phyloP scores from a whole-genome alignment of 1,140 invertebrate species.

The Eciton burchellii region DNA sequence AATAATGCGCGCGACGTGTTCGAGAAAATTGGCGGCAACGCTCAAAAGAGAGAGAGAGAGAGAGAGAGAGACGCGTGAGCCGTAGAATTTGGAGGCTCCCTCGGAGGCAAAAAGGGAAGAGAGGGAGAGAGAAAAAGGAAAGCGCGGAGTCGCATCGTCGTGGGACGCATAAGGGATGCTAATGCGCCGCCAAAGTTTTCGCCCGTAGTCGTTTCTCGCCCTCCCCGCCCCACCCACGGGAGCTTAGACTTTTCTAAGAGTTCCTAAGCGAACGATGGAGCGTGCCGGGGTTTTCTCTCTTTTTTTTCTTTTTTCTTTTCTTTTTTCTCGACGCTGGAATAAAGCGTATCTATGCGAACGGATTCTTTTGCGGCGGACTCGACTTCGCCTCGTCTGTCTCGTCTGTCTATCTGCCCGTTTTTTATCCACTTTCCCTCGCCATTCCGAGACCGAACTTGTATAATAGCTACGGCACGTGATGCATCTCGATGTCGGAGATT shows the following conservation, averaged over 20 bases:
- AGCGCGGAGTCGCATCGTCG: constrained; percentile 39
- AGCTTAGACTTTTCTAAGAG: constrained; percentile 57
- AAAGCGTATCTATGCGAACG: constrained; percentile 12
- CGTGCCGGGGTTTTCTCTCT: too few relatives aligned
- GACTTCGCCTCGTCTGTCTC: constrained; percentile 29
- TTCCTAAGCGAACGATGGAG: constrained; percentile 48
- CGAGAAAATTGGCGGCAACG: constrained; percentile 62
- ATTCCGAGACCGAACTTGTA: constrained; percentile 27
- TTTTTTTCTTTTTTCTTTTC: too few relatives aligned
- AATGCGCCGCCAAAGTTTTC: constrained; percentile 56
- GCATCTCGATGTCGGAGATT: background rate
- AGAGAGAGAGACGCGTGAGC: constrained; percentile 34
- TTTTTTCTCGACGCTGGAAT: constrained; percentile 37
- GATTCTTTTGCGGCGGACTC: constrained; percentile 21
- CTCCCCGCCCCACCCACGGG: background rate
- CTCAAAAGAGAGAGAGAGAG: background rate
- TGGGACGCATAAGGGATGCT: constrained; percentile 57
- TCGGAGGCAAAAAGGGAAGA: too few relatives aligned
- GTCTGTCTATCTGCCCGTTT: constrained; percentile 21
- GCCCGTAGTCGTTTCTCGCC: constrained; percentile 39
- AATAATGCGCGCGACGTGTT: constrained; percentile 61
- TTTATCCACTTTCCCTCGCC: constrained; percentile 31
- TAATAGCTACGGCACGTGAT: constrained; percentile 10
- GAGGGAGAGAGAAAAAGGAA: constrained; percentile 45
- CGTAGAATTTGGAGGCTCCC: constrained; percentile 36